Conservation (phyloP, 2,113 vertebrate genomes). For the Charina bottae region DNA sequence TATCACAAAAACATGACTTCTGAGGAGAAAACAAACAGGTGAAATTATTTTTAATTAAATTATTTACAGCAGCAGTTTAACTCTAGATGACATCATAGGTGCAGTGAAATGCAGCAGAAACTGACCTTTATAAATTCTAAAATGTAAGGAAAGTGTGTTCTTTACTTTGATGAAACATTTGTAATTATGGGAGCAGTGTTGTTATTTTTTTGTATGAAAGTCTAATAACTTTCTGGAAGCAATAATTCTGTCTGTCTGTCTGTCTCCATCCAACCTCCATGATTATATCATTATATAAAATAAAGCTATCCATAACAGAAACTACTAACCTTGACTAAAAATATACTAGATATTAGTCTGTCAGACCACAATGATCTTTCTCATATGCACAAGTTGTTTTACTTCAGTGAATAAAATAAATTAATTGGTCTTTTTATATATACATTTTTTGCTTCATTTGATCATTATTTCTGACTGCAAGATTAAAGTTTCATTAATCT, state of each 20-base stretch:
- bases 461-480: constrained; percentile 1
- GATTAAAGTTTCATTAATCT: neutral
- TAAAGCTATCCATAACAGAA: no score
- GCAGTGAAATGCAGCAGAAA: constrained; percentile 1
- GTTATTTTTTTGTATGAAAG: neutral
- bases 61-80: neutral
- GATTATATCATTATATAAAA: no score
- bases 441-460: constrained; percentile 29
- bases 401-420: constrained; percentile 42
- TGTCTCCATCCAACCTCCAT: neutral
- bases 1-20: constrained; percentile 7
- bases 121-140: neutral
- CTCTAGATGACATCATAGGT: neutral
- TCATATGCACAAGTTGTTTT: constrained; percentile 39
- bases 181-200: neutral
- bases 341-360: constrained; percentile 23
- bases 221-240: neutral
- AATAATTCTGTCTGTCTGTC: neutral
- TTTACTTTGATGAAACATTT: neutral
- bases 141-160: neutral
- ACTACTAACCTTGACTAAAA: constrained; percentile 2
- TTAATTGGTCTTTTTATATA: constrained; percentile 17
- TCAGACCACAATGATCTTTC: constrained; percentile 14
- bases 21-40: neutral
- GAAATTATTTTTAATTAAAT: constrained; percentile 1